Base-by-base conservation (phyloP, 2,888 invertebrate genomes). In the Flexamia atlantica region DNA sequence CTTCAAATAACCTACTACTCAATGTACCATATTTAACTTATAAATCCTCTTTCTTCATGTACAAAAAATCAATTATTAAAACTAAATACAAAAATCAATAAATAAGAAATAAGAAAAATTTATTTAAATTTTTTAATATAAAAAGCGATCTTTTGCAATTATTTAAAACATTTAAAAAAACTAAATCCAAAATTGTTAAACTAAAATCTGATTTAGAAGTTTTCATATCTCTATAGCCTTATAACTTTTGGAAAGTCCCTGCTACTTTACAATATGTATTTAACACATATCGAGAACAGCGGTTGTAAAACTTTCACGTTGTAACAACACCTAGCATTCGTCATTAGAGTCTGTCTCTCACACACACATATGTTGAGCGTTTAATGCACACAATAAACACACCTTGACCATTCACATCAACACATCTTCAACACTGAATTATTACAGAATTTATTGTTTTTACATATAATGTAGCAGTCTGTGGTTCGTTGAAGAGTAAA, bases 281-380 rank as follows among this genome's bases (percentile, higher is more conserved):
- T 46, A 76, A 76, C 76, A 76, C 50, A 76, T 17, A 76, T 76
- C 25, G 40, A 76, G 76, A 76, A 76, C 50, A 76, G 50, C 76
- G 36, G 17, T 23, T 46, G 40, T 72, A 72, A 50, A 76, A 46
- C 28, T 46, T 40, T 46, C 50, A 76, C 40, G 50, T 76, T 17
- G n/a, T 25, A 76, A 76, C 76, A 76, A 76, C 76, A 76, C 76
- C 50, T 46, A 76, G 25, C 76, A 76, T 28, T 9, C 76, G 30
- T 50, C 17, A 12, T 23, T n/a, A 23, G 42, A 32, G 72, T 72
- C 72, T 40, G 70, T n/a, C n/a, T n/a, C n/a, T n/a, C n/a, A n/a
- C 70, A 23, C 76, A 28, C 25, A 12, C 46, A 28, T 25, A 76
- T 40, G 50, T 76, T 76, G 76, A 76, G 76, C 76, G 28, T 72